A percentile compares a stretch with the other conserved stretches of the same genome.
Evolutionary conservation across 2,888 invertebrate species (phyloP).

Genomic region (Artemia sinica): DNA sequence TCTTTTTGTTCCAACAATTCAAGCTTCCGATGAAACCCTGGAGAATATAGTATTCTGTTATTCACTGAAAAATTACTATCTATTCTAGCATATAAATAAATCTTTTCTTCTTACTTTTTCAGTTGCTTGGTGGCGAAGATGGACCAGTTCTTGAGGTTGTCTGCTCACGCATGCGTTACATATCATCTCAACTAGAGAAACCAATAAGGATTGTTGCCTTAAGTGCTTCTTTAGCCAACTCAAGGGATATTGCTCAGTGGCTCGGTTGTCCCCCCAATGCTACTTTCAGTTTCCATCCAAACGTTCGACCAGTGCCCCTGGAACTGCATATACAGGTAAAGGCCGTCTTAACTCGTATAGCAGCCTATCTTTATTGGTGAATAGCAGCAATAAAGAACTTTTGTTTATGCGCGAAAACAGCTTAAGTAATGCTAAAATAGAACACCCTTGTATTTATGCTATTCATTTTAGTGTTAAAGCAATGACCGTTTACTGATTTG

Average conservation of each 20-base stretch:
- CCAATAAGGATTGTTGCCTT: conserved; percentile 84
- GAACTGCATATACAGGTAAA: conserved; percentile 66
- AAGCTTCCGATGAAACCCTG: no score
- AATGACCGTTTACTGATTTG: no score
- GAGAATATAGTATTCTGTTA: conserved; percentile 12
- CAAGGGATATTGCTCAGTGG: conserved; percentile 89
- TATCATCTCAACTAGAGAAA: conserved; percentile 76
- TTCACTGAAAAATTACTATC: background rate
- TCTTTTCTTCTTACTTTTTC: conserved; percentile 20
- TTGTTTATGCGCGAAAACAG: no score
- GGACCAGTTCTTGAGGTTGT: conserved; percentile 84
- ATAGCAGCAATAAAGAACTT: no score
- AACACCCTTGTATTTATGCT: no score
- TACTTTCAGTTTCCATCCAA: conserved; percentile 97
- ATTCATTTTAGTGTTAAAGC: no score
- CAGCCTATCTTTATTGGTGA: no score
- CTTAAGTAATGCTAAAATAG: no score
- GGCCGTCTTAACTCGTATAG: background rate
- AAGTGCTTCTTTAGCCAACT: conserved; percentile 82
- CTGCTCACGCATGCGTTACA: conserved; percentile 77
- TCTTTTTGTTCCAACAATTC: no score
- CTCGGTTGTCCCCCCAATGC: conserved; percentile 79
- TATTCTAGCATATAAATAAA: background rate
- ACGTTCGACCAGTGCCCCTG: conserved; percentile 80
- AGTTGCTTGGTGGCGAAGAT: conserved; percentile 64